Evolutionary conservation across 2,888 invertebrate genomes (phyloP).

Genomic region (Polymixis lichenea): DNA sequence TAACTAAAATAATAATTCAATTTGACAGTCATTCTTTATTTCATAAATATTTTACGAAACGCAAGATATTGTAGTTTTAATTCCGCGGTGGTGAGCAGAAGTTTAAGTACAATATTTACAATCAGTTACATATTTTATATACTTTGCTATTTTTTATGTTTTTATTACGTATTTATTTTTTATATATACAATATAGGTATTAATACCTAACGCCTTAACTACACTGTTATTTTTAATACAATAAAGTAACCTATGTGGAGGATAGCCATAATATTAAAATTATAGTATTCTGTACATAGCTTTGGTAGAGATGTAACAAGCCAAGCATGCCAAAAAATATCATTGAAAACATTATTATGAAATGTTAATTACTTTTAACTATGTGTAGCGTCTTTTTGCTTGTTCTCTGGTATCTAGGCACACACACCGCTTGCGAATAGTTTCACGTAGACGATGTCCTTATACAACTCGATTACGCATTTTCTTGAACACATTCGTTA

Average conservation of each 20-base stretch:
- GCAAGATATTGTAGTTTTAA: constrained; percentile 41
- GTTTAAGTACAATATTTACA: constrained; percentile 61
- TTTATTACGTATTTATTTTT: constrained; percentile 51
- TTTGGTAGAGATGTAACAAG: constrained; percentile 30
- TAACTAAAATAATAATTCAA: constrained; percentile 47
- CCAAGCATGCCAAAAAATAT: constrained; percentile 10
- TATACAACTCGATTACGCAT: too few species aligned
- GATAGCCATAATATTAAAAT: constrained; percentile 23
- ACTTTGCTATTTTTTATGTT: constrained; percentile 42
- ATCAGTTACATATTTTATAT: constrained; percentile 41
- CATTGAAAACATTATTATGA: constrained; percentile 1
- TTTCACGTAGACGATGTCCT: neutral
- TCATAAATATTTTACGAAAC: constrained; percentile 42
- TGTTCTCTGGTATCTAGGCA: constrained; percentile 25
- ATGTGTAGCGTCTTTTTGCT: neutral
- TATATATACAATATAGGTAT: constrained; percentile 66
- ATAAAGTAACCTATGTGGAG: constrained; percentile 31
- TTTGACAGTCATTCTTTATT: constrained; percentile 59
- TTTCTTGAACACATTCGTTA: too few species aligned
- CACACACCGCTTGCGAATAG: neutral
- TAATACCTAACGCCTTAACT: constrained; percentile 52
- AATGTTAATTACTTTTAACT: neutral
- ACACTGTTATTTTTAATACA: constrained; percentile 43
- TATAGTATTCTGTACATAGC: constrained; percentile 43
- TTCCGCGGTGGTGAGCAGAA: constrained; percentile 42